A percentile compares a stretch with the other conserved stretches of the same genome.
Conservation (phyloP, 92 coral and sea anemone genomes). For the Phymanthus crucifer region DNA sequence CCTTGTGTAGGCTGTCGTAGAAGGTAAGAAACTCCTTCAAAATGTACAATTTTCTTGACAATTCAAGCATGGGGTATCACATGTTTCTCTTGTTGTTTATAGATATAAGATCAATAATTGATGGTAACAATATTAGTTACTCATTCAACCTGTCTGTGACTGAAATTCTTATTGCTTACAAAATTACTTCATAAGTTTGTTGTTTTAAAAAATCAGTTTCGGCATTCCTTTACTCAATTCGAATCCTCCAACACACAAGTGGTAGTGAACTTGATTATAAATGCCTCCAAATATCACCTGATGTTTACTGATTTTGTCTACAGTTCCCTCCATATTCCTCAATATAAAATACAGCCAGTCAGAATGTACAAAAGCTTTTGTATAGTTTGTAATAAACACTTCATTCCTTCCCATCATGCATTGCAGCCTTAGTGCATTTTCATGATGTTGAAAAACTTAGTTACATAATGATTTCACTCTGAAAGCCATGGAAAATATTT, state of each 20-base stretch:
- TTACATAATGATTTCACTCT: too few species aligned
- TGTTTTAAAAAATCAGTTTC: neutral
- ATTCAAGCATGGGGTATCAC: neutral
- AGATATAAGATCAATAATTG: conserved; percentile 20
- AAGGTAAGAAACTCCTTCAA: conserved; percentile 56
- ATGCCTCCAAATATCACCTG: neutral
- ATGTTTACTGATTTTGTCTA: neutral
- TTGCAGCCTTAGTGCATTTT: too few species aligned
- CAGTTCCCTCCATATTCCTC: too few species aligned
- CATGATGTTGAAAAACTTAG: too few species aligned
- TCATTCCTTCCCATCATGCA: too few species aligned
- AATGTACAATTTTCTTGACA: conserved; percentile 30
- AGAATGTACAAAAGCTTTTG: too few species aligned
- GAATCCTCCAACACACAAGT: neutral
- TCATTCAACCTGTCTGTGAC: conserved; percentile 22
- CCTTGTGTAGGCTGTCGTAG: conserved; percentile 98
- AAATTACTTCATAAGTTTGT: neutral
- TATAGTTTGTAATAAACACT: too few species aligned
- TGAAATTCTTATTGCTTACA: conserved; percentile 6
- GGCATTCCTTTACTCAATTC: neutral
- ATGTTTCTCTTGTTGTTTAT: conserved; percentile 8
- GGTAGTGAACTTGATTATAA: neutral
- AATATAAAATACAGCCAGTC: too few species aligned
- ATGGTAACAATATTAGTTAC: neutral
- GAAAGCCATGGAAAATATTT: too few species aligned